phyloP scores from a whole-genome alignment of 1,140 invertebrate genomes.

The Heliconius hewitsoni region DNA sequence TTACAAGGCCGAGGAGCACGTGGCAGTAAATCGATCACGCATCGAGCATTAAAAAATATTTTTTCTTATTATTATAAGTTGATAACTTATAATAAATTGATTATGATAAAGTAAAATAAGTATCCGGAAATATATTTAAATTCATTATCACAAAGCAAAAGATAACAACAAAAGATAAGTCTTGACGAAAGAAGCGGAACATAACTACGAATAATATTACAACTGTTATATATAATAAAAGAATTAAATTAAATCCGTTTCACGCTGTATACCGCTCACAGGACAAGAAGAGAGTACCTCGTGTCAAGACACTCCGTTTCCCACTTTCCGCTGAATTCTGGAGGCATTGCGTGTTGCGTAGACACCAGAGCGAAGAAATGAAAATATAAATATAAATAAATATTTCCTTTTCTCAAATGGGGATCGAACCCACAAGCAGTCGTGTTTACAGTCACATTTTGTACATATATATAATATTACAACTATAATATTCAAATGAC shows the following conservation, averaged over 20 bases:
- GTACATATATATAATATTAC: neutral
- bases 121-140: neutral
- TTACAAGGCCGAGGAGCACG: constrained; percentile 22
- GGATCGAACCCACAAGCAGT: no score
- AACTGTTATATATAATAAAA: neutral
- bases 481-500: neutral
- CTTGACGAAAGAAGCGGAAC: neutral
- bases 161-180: neutral
- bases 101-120: neutral
- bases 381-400: no score
- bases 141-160: neutral
- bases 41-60: neutral
- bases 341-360: no score
- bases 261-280: no score
- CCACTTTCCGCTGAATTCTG: no score
- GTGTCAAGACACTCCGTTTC: no score
- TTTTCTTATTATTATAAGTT: neutral
- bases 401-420: no score
- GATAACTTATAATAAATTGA: neutral
- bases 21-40: constrained; percentile 19
- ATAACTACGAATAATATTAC: neutral
- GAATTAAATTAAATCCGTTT: no score
- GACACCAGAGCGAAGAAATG: no score
- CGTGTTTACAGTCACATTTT: no score
- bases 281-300: no score